These are phyloP conservation scores for Fukomys damarensis DNA, from an alignment of 2,113 vertebrate species.

Conservation along the genomic window DNA sequence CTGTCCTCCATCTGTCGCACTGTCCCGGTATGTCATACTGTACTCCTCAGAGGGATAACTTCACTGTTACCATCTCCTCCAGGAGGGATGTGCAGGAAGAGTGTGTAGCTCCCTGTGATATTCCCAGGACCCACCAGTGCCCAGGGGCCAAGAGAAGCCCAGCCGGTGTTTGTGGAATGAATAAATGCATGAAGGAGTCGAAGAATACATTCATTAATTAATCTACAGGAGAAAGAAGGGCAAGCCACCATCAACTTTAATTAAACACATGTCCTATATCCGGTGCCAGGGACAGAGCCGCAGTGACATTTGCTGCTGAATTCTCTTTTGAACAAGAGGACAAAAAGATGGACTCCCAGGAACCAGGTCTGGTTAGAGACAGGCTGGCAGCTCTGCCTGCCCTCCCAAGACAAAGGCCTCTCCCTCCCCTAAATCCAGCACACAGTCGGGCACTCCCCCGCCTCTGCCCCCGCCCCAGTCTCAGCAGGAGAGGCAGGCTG, in stretches of 20 bases:
- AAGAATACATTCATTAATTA: background rate
- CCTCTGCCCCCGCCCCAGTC: background rate
- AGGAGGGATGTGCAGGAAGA: background rate
- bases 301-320: background rate
- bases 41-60: background rate
- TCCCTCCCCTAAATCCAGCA: background rate
- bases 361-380: background rate
- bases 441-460: background rate
- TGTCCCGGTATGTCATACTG: fast-evolving
- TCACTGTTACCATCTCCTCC: background rate
- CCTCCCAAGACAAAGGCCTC: conserved; percentile 48
- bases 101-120: fast-evolving
- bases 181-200: background rate
- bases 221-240: conserved; percentile 23
- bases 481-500: conserved; percentile 62
- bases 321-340: background rate
- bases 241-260: background rate
- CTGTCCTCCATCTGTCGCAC: fast-evolving
- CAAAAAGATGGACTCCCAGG: background rate
- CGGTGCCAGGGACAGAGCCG: background rate
- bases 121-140: background rate
- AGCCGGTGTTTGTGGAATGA: background rate
- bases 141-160: background rate
- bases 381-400: background rate
- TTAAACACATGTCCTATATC: background rate